phyloP scores from a whole-genome alignment of 2,113 vertebrate genomes.

The Phycodurus eques region DNA sequence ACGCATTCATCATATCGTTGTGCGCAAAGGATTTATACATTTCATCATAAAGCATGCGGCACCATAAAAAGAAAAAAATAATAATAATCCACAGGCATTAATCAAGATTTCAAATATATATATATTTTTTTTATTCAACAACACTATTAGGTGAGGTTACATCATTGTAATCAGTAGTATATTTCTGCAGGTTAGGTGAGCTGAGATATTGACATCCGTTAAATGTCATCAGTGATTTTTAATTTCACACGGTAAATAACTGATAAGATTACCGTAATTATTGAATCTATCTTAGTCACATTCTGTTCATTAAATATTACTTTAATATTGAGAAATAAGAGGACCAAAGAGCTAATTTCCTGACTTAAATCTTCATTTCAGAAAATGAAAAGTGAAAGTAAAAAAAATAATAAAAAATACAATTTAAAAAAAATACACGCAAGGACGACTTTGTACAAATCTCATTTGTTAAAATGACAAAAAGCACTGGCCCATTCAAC shows the following conservation, averaged over 20 bases:
- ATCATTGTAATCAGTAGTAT: not conserved
- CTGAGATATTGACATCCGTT: not conserved
- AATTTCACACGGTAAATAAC: not conserved
- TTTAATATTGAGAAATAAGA: not conserved
- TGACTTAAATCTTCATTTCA: constrained; percentile 11
- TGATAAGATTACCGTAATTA: not conserved
- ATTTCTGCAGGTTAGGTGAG: not conserved
- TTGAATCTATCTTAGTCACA: not conserved
- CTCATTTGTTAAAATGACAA: not conserved
- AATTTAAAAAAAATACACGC: not conserved
- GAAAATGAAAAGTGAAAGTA: not conserved
- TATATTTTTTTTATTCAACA: not conserved
- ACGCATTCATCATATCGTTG: not conserved
- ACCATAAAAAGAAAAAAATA: not conserved
- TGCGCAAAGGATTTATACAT: not conserved
- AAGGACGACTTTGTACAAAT: not conserved
- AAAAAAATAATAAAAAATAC: not conserved
- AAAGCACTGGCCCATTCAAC: not conserved
- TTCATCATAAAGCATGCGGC: not conserved
- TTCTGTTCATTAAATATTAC: not conserved
- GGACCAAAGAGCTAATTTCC: not conserved
- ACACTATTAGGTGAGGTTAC: not conserved
- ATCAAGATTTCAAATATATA: not conserved
- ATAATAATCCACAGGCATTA: not conserved
- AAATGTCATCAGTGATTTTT: not conserved